A percentile compares a stretch with the other conserved stretches of the same genome.
Evolutionary conservation across 2,888 invertebrate species (phyloP).

Genomic region (Fissipunctia ypsillon): DNA sequence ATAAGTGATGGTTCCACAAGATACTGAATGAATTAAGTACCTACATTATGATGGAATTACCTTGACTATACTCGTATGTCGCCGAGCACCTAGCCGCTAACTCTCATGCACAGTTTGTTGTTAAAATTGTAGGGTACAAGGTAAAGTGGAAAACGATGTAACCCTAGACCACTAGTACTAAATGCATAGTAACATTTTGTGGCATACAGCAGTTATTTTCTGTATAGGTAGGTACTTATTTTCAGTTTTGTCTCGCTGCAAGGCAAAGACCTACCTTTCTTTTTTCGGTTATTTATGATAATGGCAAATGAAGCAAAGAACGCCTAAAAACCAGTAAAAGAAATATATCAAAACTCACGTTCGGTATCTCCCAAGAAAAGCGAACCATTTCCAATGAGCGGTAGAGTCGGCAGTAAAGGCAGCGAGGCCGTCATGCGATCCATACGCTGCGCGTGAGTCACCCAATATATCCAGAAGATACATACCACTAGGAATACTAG

Average conservation of each 20-base stretch:
- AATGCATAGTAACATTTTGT: no score
- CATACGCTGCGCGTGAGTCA: slow-evolving; percentile 67
- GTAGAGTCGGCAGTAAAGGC: slow-evolving; percentile 75
- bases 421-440: slow-evolving; percentile 77
- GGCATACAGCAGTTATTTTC: background rate
- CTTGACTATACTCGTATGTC: slow-evolving; percentile 8
- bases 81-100: background rate
- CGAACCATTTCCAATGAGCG: slow-evolving; percentile 80
- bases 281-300: background rate
- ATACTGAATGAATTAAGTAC: slow-evolving; percentile 5
- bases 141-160: background rate
- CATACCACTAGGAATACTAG: slow-evolving; percentile 65
- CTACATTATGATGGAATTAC: slow-evolving; percentile 9
- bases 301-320: background rate
- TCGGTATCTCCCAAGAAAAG: slow-evolving; percentile 82
- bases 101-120: background rate
- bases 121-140: background rate
- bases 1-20: slow-evolving; percentile 5
- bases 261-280: background rate
- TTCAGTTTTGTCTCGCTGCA: background rate
- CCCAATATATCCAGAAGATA: slow-evolving; percentile 76
- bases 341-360: slow-evolving; percentile 70
- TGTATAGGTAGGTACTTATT: background rate
- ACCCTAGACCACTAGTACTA: no score
- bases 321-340: no score